Conservation (phyloP, 2,888 invertebrate species). For the Drosophila emarginata region DNA sequence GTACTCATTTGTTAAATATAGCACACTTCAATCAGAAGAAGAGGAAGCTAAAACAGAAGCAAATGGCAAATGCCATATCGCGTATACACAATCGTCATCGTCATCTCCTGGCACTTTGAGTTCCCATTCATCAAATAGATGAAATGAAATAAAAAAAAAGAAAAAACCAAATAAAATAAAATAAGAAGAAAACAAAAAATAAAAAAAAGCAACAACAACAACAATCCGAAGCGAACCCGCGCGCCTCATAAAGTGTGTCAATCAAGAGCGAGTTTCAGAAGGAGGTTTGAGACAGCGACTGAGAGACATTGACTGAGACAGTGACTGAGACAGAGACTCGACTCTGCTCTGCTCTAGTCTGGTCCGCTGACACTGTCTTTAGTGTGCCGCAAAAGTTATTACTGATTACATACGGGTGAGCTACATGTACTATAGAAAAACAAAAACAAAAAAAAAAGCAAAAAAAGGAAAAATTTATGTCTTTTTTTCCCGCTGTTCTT, state of each 20-base stretch:
- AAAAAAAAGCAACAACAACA: neutral
- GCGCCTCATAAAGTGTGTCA: slow-evolving; percentile 36
- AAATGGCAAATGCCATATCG: slow-evolving; percentile 2
- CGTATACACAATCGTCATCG: slow-evolving; percentile 42
- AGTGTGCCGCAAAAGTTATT: slow-evolving; percentile 55
- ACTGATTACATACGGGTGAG: slow-evolving; percentile 57
- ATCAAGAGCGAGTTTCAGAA: slow-evolving; percentile 55
- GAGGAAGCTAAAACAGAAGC: neutral
- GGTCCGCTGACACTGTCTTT: slow-evolving; percentile 34
- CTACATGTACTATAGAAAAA: slow-evolving; percentile 14
- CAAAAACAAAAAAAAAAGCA: neutral
- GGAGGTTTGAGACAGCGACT: slow-evolving; percentile 72
- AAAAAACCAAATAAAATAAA: neutral
- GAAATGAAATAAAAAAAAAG: neutral
- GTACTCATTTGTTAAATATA: slow-evolving; percentile 72
- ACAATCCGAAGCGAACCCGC: slow-evolving; percentile 8
- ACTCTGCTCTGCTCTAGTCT: too few relatives aligned
- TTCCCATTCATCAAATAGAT: slow-evolving; percentile 64
- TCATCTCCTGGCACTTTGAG: slow-evolving; percentile 41
- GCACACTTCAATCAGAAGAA: slow-evolving; percentile 73
- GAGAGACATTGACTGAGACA: slow-evolving; percentile 17
- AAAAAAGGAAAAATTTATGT: slow-evolving; percentile 20
- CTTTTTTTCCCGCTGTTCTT: neutral
- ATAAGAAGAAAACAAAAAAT: slow-evolving; percentile 4
- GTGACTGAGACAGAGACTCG: too few relatives aligned